Base-by-base conservation (phyloP, 2,888 invertebrate genomes). In the Pseudococcus longispinus region DNA sequence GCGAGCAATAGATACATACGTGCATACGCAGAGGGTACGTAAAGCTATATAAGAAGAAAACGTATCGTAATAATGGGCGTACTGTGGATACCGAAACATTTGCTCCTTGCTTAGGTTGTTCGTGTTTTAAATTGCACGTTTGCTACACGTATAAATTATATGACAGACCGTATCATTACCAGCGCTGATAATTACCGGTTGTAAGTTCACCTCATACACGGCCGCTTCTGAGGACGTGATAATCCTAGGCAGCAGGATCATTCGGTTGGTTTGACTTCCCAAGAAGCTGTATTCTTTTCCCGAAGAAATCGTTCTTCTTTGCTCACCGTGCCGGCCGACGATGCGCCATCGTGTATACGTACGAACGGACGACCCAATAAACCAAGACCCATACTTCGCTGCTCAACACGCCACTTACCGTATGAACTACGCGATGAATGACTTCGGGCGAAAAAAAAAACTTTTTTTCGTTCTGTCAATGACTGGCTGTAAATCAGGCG, bases 41-140 rank as follows among this genome's bases (percentile, higher is more conserved):
- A 70, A 42, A 44, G 11, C 37, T 26, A 83, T 26, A 55, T 32
- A 83, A 83, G n/a, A 55, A 70, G 15, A 20, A 84, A 70, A 85
- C 60, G 23, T 65, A 42, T 42, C 77, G 70, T 85, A 85, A 77
- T 86, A 86, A 86, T 80, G 85, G 85, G 85, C 85, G 85, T 86
- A 77, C 85, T 74, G 77, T 86, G 74, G 85, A 86, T 86, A 86
- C 85, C 85, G 77, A 86, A 86, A 74, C 85, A 77, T 80, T 86
- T 86, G 74, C 85, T 86, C 77, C 85, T 86, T 86, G 85, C 85
- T 86, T 80, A 51, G 77, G 51, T 84, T 60, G 84, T 86, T 86
- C 85, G 85, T 86, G 85, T 86, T 86, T 86, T 86, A 86, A 86
- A 86, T 86, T 86, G 85, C 85, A 86, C 85, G 85, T 86, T 86